Evolutionary conservation across 2,888 invertebrate genomes (phyloP), one percentile per base, ranked within the genome.

Genomic region (Thecophora atra): DNA sequence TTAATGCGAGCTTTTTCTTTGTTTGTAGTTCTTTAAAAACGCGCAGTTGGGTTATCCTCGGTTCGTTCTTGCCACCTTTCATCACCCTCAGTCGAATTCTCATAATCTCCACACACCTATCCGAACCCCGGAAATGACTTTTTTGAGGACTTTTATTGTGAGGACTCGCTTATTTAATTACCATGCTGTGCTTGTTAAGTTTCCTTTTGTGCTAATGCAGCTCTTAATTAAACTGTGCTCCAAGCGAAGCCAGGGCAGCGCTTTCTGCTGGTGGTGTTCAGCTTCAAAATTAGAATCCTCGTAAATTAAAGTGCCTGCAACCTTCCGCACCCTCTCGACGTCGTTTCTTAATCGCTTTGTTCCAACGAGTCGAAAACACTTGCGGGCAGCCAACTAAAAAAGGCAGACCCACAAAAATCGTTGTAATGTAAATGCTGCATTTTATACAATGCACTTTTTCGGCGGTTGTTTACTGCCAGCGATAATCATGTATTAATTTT

Each of bases 231-330:
- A 70, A 62, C 52, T 37, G 63, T 28, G 63, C 70, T 37, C 19
- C 28, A 47, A 26, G 47, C 64, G 26, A 30, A 51, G 52, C 19
- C 52, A 17, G n/a, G 52, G 52, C 66, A 51, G 52, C 66, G 52
- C 28, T 52, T 66, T 66, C 30, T 37, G 63, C 70, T 70, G 70
- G 62, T 37, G 44, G 62, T 60, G 70, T 62, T 60, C 24, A 21
- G 30, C 28, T 44, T 19, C 47, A 30, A 70, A 70, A 70, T 70
- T 63, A 63, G 63, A 70, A 70, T 63, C 62, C 70, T 52, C 63
- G 70, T 52, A 62, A 51, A 62, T 70, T 70, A 52, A 70, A 63
- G 62, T 47, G 15, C 47, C 47, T 11, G 15, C 47, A 5, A 1
- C 47, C 5, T 17, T 5, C 47, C 3, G 8, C 47, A 0, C 1